A percentile compares a stretch with the other conserved stretches of the same genome.
phyloP scores from a whole-genome alignment of 2,797 vertebrate species.

The Potorous gilbertii region DNA sequence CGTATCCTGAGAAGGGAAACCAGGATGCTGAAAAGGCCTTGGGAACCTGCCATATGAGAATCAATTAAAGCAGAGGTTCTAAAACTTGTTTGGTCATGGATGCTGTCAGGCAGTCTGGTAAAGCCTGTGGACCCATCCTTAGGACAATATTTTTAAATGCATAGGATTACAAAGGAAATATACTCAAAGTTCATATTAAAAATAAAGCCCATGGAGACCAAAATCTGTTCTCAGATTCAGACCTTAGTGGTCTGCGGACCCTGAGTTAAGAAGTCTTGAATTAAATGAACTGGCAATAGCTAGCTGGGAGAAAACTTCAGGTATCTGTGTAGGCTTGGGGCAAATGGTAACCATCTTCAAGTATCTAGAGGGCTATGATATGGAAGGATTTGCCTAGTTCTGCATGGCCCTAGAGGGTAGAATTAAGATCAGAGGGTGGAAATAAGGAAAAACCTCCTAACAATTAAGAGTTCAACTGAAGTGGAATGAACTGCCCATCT shows the following conservation, averaged over 20 bases:
- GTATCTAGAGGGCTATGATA: neutral
- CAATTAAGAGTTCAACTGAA: neutral
- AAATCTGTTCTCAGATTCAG: too few relatives aligned
- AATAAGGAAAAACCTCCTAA: neutral
- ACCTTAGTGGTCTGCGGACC: too few relatives aligned
- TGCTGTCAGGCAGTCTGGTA: neutral
- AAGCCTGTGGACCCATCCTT: too few relatives aligned
- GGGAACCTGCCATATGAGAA: neutral
- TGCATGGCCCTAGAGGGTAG: neutral
- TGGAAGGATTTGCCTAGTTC: neutral
- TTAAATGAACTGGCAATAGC: neutral
- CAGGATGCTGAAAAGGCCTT: neutral
- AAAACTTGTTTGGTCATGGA: neutral
- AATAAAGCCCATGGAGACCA: too few relatives aligned
- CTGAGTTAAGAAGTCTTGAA: neutral
- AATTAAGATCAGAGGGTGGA: neutral
- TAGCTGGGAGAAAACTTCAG: neutral
- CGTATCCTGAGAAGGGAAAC: neutral
- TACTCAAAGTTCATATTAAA: too few relatives aligned
- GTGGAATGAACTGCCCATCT: neutral
- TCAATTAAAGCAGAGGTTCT: neutral
- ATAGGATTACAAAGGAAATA: too few relatives aligned
- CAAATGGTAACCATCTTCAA: neutral
- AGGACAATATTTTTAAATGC: too few relatives aligned
- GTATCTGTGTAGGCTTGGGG: too few relatives aligned